These are phyloP conservation scores for Scomber japonicus DNA, from an alignment of 2,113 vertebrate species.

Conservation along the genomic window DNA sequence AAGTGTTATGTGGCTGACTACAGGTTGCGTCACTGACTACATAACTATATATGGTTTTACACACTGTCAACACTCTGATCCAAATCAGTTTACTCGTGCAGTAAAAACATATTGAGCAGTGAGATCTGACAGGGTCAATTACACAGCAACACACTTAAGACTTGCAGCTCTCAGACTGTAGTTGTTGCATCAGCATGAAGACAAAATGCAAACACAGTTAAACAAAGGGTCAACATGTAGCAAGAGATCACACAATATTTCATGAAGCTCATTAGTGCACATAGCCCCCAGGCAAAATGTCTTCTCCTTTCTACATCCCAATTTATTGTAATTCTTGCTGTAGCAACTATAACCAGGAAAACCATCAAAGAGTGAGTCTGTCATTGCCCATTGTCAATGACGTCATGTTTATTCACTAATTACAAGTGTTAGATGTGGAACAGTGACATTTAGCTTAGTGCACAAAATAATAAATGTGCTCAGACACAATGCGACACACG, in stretches of 20 bases:
- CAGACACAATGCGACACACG: neutral
- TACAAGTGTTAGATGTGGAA: conserved; percentile 2
- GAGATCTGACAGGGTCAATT: no score
- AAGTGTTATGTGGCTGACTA: no score
- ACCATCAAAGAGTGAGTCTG: conserved; percentile 44
- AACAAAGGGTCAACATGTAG: conserved; percentile 18
- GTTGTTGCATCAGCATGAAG: neutral
- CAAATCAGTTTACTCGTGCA: no score
- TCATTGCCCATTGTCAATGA: conserved; percentile 65
- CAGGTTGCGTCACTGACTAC: no score
- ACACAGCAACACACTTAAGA: no score
- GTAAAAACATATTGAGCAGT: no score
- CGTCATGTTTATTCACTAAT: conserved; percentile 43
- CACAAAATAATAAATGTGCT: neutral
- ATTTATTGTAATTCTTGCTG: conserved; percentile 56
- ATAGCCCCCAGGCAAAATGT: conserved; percentile 9
- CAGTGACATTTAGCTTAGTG: neutral
- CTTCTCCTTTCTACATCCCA: conserved; percentile 13
- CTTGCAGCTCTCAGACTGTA: no score
- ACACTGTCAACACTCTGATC: no score
- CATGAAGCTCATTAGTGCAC: conserved; percentile 49
- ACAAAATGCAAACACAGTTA: conserved; percentile 2
- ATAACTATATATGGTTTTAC: no score
- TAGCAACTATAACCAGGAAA: conserved; percentile 37
- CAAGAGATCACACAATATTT: conserved; percentile 1